These are phyloP conservation scores for Aromia moschata DNA, from an alignment of 2,888 invertebrate species.

Conservation along the genomic window DNA sequence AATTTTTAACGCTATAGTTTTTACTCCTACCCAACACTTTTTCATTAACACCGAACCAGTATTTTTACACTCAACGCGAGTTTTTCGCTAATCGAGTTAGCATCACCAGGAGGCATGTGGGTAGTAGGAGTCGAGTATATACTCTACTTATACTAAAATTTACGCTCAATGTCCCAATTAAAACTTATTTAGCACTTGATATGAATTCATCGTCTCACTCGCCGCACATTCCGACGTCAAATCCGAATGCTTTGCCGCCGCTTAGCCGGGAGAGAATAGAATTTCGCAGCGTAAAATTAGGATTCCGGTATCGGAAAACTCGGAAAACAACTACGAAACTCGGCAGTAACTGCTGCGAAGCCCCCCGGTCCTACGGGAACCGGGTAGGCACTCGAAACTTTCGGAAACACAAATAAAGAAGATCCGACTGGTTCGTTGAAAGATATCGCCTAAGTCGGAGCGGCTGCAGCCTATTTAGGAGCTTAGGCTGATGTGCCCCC, in stretches of 20 bases:
- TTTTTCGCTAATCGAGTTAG: no score
- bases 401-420: slow-evolving; percentile 17
- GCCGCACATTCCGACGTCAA: not conserved
- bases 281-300: not conserved
- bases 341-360: not conserved
- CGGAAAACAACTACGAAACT: not conserved
- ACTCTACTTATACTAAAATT: no score
- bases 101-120: no score
- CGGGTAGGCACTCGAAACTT: slow-evolving; percentile 8
- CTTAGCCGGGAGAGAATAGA: not conserved
- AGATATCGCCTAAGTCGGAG: slow-evolving; percentile 13
- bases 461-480: slow-evolving; percentile 18
- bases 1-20: no score
- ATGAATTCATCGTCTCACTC: not conserved
- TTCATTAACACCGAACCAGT: no score
- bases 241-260: not conserved
- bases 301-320: not conserved
- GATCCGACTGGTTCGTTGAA: slow-evolving; percentile 16
- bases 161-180: no score
- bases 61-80: no score
- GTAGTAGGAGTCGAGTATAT: no score
- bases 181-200: not conserved
- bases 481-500: slow-evolving; percentile 19
- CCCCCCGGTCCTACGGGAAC: slow-evolving; percentile 4
- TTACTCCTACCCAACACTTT: no score